Evolutionary conservation across 23 tunicate genomes (phyloP).

Genomic region (Pegea sp.): DNA sequence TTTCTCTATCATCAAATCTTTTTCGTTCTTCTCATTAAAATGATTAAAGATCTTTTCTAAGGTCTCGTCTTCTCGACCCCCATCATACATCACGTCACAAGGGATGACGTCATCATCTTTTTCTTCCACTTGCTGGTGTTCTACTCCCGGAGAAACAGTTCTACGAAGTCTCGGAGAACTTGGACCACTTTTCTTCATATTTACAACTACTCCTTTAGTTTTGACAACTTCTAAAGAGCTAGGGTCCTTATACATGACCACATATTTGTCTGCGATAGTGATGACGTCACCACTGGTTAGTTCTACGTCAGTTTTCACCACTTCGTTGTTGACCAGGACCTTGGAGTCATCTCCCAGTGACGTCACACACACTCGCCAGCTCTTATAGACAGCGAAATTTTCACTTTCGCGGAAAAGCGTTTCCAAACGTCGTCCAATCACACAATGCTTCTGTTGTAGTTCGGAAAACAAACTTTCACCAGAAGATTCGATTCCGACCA

Average conservation of each 20-base stretch:
- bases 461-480: constrained; percentile 17
- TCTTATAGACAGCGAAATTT: constrained; percentile 4
- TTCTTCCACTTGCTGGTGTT: not conserved
- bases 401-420: constrained; percentile 7
- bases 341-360: constrained; percentile 24
- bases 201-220: no score
- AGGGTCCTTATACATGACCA: constrained; percentile 79
- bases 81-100: constrained; percentile 16
- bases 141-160: not conserved
- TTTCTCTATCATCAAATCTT: constrained; percentile 2
- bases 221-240: constrained; percentile 14
- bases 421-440: constrained; percentile 29
- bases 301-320: constrained; percentile 16
- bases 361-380: constrained; percentile 52
- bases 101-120: not conserved
- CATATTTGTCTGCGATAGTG: constrained; percentile 33
- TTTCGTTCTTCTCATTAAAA: constrained; percentile 6
- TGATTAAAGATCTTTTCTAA: constrained; percentile 23
- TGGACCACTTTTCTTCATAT: no score
- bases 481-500: constrained; percentile 19
- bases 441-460: constrained; percentile 56
- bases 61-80: constrained; percentile 20
- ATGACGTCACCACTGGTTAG: constrained; percentile 56
- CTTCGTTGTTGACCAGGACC: constrained; percentile 27
- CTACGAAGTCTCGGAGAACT: not conserved